Conservation (phyloP, 2,888 invertebrate species). For the Conomelus anceps region DNA sequence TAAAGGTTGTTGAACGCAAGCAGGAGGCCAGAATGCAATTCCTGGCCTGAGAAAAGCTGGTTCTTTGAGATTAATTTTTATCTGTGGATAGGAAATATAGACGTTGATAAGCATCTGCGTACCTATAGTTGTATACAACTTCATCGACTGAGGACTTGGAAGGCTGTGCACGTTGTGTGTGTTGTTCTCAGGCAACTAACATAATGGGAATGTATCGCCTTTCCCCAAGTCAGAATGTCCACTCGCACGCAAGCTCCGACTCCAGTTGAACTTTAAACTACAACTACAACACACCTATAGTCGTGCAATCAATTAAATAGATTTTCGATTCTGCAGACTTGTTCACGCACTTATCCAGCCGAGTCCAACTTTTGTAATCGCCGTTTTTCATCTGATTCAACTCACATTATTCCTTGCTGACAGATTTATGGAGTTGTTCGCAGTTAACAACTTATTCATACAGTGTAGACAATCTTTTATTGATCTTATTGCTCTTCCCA, state of each 20-base stretch:
- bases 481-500: not conserved
- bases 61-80: not conserved
- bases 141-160: not conserved
- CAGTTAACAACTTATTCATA: not conserved
- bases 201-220: not conserved
- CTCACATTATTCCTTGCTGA: not conserved
- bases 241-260: not conserved
- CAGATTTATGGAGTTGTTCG: not conserved
- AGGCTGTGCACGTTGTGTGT: not conserved
- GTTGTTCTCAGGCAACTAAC: not conserved
- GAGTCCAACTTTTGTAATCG: not conserved
- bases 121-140: not conserved
- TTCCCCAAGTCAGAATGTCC: not conserved
- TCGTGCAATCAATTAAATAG: not conserved
- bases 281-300: not conserved
- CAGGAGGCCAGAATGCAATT: not conserved
- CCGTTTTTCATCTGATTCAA: not conserved
- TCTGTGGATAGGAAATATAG: not conserved
- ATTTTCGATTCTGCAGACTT: not conserved
- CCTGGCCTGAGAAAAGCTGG: not conserved
- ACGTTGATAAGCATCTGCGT: not conserved
- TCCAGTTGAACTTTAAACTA: not conserved
- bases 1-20: not conserved
- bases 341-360: not conserved
- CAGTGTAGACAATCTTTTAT: not conserved